A percentile compares a stretch with the other conserved stretches of the same genome.
Conservation (phyloP, 2,888 invertebrate species). For the Esperia sulphurella region DNA sequence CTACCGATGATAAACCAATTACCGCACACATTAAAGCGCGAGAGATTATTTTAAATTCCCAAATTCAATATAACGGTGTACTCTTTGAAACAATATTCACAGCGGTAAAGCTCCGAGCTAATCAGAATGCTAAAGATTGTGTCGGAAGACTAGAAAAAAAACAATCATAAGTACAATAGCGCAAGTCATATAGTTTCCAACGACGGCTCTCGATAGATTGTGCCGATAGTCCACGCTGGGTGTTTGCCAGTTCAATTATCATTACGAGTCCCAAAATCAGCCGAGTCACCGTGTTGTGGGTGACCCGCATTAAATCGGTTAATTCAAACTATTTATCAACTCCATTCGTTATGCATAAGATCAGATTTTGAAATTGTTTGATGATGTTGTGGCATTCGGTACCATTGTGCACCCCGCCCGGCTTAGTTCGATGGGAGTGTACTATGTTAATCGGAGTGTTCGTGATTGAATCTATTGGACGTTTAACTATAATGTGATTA, state of each 20-base stretch:
- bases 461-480: conserved; percentile 62
- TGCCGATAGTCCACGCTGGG: conserved; percentile 68
- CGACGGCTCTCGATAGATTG: conserved; percentile 64
- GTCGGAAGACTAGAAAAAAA: conserved; percentile 72
- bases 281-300: conserved; percentile 72
- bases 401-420: conserved; percentile 55
- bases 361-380: conserved; percentile 77
- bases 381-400: conserved; percentile 70
- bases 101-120: conserved; percentile 72
- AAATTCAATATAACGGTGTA: conserved; percentile 53
- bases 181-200: conserved; percentile 75
- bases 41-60: conserved; percentile 8
- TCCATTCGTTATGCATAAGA: conserved; percentile 76
- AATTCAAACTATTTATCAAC: conserved; percentile 79
- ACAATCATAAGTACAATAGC: conserved; percentile 71
- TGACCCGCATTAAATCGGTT: conserved; percentile 80
- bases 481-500: conserved; percentile 29
- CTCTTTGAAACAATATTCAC: conserved; percentile 39
- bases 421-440: conserved; percentile 74
- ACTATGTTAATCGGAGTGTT: conserved; percentile 67
- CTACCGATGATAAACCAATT: too few relatives aligned
- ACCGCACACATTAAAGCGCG: too few relatives aligned
- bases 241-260: conserved; percentile 80
- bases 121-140: conserved; percentile 78
- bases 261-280: conserved; percentile 65